Evolutionary conservation across 2,797 vertebrate genomes (phyloP).

Genomic region (Spheniscus humboldti): DNA sequence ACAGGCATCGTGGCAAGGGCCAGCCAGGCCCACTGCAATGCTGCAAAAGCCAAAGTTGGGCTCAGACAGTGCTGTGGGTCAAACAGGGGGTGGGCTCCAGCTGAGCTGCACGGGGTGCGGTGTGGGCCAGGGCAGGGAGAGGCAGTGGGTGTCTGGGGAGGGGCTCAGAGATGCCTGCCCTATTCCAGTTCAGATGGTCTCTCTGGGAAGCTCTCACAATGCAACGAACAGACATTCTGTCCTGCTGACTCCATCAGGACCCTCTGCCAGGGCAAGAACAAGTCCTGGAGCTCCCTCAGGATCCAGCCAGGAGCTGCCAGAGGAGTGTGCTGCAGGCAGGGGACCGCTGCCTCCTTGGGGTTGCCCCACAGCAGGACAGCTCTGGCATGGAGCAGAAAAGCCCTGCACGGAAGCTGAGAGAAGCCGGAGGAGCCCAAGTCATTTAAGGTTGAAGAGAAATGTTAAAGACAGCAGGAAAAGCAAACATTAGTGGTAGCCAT

Average conservation of each 20-base stretch:
- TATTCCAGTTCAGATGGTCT: rapidly evolving
- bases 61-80: neutral
- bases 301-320: neutral
- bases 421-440: neutral
- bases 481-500: slow-evolving; percentile 56
- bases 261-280: neutral
- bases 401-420: neutral
- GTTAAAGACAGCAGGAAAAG: slow-evolving; percentile 55
- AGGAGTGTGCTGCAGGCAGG: neutral
- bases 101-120: neutral
- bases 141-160: neutral
- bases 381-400: neutral
- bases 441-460: slow-evolving; percentile 39
- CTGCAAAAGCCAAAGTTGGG: neutral
- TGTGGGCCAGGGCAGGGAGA: neutral
- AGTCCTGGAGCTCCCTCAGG: neutral
- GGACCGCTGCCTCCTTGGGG: rapidly evolving
- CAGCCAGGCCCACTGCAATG: neutral
- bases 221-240: neutral
- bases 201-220: neutral
- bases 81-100: rapidly evolving
- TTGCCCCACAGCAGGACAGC: neutral
- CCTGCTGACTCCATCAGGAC: neutral
- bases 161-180: neutral
- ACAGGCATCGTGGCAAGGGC: neutral